These are phyloP conservation scores for Schizothorax lantsangensis DNA, from an alignment of 2,797 vertebrate species.

Conservation along the genomic window DNA sequence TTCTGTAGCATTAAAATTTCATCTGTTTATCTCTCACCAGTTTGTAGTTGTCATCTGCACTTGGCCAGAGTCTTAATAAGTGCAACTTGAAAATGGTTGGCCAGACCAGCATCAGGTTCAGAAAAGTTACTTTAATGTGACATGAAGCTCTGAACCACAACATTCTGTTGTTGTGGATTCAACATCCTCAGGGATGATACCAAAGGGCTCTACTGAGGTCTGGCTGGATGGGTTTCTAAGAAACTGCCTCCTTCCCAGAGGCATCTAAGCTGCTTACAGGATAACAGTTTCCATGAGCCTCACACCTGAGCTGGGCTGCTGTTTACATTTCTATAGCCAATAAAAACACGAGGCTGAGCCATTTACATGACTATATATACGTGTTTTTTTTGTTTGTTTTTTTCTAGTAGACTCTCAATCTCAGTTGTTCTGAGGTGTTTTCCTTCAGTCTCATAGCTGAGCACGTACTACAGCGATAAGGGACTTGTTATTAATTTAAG, in stretches of 20 bases:
- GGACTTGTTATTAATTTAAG: not conserved
- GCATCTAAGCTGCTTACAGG: conserved; percentile 48
- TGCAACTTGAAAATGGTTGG: not conserved
- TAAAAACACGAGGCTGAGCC: not conserved
- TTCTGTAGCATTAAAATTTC: not conserved
- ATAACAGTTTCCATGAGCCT: conserved; percentile 51
- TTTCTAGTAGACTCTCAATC: not conserved
- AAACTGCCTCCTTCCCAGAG: conserved; percentile 45
- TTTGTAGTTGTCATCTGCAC: not conserved
- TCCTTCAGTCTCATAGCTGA: not conserved
- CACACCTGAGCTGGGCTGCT: conserved; percentile 26
- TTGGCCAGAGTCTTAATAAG: not conserved
- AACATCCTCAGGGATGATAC: conserved; percentile 29
- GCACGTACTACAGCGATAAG: not conserved
- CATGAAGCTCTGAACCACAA: not conserved
- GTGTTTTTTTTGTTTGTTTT: not conserved
- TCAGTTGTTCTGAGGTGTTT: not conserved
- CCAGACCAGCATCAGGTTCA: not conserved
- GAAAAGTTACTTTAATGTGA: not conserved
- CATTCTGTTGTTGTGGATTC: conserved; percentile 32
- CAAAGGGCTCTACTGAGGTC: conserved; percentile 3
- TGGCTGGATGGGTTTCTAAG: conserved; percentile 33
- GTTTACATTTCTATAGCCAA: conserved; percentile 39
- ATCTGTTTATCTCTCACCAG: not conserved
- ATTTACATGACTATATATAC: not conserved